These are phyloP conservation scores for Bombyx mandarina DNA, from an alignment of 1,140 invertebrate genomes.

Conservation along the genomic window DNA sequence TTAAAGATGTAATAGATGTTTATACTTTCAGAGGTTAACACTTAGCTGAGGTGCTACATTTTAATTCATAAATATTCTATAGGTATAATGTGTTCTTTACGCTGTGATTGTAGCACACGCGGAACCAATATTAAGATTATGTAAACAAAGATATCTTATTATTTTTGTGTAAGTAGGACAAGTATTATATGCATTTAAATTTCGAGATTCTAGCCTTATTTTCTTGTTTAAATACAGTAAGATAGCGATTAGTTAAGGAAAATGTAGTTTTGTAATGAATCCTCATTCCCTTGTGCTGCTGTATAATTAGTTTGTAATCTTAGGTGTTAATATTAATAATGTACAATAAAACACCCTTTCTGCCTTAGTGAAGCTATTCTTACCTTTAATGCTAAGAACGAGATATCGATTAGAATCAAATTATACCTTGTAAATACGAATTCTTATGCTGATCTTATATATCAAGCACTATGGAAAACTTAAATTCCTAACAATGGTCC, in stretches of 20 bases:
- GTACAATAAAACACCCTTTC: constrained; percentile 65
- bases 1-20: no score
- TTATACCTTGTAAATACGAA: constrained; percentile 63
- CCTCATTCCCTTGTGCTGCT: constrained; percentile 27
- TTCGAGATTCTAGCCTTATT: constrained; percentile 45
- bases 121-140: constrained; percentile 55
- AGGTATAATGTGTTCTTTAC: constrained; percentile 8
- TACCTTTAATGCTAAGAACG: constrained; percentile 50
- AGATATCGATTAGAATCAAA: constrained; percentile 48
- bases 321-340: constrained; percentile 47
- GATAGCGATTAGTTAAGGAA: constrained; percentile 31
- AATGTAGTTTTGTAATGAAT: constrained; percentile 22
- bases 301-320: constrained; percentile 34
- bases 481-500: constrained; percentile 69
- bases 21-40: no score
- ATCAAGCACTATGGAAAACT: constrained; percentile 64
- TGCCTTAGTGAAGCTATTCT: constrained; percentile 66
- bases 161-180: constrained; percentile 33
- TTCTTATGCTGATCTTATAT: constrained; percentile 57
- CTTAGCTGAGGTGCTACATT: no score
- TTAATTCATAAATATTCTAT: no score
- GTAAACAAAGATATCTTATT: constrained; percentile 43
- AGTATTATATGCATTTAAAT: constrained; percentile 28
- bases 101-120: constrained; percentile 30
- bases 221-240: constrained; percentile 37